Conservation (phyloP, 2,113 vertebrate genomes). For the Carassius carassius region DNA sequence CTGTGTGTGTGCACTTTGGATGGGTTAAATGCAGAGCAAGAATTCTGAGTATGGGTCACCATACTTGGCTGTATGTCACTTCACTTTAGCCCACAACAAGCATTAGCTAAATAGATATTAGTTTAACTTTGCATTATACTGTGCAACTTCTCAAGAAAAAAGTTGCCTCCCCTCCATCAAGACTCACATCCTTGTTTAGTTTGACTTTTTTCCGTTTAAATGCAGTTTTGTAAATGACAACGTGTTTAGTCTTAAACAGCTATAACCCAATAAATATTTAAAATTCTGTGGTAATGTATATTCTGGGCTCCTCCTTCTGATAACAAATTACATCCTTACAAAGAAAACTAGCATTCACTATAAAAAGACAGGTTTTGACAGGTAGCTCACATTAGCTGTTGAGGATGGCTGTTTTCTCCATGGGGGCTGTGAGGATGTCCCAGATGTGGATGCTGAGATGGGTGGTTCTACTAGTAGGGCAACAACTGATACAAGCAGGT, state of each 20-base stretch:
- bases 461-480: conserved; percentile 8
- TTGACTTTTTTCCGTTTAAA: too few relatives aligned
- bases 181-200: neutral
- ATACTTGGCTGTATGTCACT: neutral
- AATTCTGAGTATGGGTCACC: too few relatives aligned
- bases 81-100: neutral
- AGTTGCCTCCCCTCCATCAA: neutral
- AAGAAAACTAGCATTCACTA: neutral
- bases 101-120: neutral
- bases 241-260: neutral
- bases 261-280: neutral
- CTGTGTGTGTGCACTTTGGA: too few relatives aligned
- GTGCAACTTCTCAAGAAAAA: neutral
- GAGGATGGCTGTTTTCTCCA: neutral
- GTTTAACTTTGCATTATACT: neutral
- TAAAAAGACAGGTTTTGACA: neutral
- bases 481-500: conserved; percentile 36
- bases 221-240: too few relatives aligned
- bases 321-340: neutral
- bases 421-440: conserved; percentile 26
- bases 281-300: conserved; percentile 1
- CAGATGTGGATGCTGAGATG: conserved; percentile 36
- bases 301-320: conserved; percentile 28
- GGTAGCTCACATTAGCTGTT: neutral
- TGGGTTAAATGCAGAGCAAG: neutral